Percentiles rank a stretch among this genome's conserved stretches.
phyloP scores from a whole-genome alignment of 2,888 invertebrate species.

The Rhamphomyia laevipes region DNA sequence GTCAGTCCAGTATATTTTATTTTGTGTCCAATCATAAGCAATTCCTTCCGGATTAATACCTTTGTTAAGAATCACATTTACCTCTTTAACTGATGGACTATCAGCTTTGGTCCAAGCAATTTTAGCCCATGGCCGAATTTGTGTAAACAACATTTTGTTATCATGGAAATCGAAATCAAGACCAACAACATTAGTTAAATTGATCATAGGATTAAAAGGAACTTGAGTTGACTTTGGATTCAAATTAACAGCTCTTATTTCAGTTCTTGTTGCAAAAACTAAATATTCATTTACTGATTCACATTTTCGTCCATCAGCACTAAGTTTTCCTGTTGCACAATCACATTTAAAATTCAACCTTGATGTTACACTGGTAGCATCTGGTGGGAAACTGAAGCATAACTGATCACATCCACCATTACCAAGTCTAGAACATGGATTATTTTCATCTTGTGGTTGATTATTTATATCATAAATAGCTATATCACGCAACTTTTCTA shows the following conservation, averaged over 20 bases:
- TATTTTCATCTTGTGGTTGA: conserved; percentile 73
- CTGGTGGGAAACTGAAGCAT: conserved; percentile 83
- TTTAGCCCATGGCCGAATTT: conserved; percentile 82
- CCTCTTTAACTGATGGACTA: conserved; percentile 49
- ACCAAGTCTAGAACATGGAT: conserved; percentile 63
- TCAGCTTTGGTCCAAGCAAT: conserved; percentile 71
- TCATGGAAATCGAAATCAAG: conserved; percentile 90
- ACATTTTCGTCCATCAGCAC: conserved; percentile 56
- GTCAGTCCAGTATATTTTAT: conserved; percentile 97
- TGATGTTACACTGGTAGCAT: conserved; percentile 38
- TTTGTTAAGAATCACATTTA: conserved; percentile 57
- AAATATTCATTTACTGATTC: conserved; percentile 78
- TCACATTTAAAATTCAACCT: conserved; percentile 60
- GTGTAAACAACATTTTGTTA: conserved; percentile 80
- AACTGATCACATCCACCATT: conserved; percentile 88
- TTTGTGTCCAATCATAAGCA: conserved; percentile 95
- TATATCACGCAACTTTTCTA: conserved; percentile 79
- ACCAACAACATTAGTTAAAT: conserved; percentile 86
- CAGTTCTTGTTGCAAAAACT: conserved; percentile 87
- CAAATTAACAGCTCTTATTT: conserved; percentile 81
- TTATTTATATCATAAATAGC: conserved; percentile 80
- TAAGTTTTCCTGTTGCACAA: conserved; percentile 80
- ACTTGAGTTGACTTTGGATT: conserved; percentile 69
- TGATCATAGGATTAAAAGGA: conserved; percentile 75
- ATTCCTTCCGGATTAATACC: conserved; percentile 89